These are phyloP conservation scores for Theodoxus fluviatilis DNA, from an alignment of 2,888 invertebrate genomes.

Conservation along the genomic window DNA sequence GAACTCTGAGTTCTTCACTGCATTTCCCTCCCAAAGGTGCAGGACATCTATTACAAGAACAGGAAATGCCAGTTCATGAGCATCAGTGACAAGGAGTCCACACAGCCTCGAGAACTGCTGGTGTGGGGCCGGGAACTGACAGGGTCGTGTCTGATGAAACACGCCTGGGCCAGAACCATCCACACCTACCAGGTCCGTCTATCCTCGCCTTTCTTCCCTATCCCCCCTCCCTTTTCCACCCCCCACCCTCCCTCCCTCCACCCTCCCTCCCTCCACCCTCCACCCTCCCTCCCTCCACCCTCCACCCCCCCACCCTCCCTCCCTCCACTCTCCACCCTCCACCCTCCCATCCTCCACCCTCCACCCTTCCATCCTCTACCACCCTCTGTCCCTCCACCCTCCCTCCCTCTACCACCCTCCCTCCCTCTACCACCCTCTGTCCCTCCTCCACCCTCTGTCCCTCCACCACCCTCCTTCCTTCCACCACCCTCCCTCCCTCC, in stretches of 20 bases:
- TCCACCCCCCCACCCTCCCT: background rate
- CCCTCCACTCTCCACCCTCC: background rate
- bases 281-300: background rate
- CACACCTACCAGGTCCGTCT: slow-evolving; percentile 58
- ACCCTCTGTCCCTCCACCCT: background rate
- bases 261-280: background rate
- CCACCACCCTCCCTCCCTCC: background rate
- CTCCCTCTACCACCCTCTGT: slow-evolving; percentile 3
- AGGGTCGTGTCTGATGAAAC: slow-evolving; percentile 47
- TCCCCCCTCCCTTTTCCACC: background rate
- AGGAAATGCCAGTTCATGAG: too few species aligned
- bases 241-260: background rate
- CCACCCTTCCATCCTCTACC: background rate
- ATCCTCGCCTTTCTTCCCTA: background rate
- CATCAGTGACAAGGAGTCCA: too few species aligned
- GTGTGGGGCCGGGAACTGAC: too few species aligned
- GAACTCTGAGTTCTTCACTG: too few species aligned
- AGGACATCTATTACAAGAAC: too few species aligned
- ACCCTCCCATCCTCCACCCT: background rate
- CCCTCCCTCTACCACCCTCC: background rate
- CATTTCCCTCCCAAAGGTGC: too few species aligned
- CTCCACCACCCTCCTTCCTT: background rate
- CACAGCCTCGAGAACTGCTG: too few species aligned
- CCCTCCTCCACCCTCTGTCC: background rate
- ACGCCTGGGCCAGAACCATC: slow-evolving; percentile 60